Conservation (phyloP, 2,797 vertebrate species). For the Hirundo rustica region DNA sequence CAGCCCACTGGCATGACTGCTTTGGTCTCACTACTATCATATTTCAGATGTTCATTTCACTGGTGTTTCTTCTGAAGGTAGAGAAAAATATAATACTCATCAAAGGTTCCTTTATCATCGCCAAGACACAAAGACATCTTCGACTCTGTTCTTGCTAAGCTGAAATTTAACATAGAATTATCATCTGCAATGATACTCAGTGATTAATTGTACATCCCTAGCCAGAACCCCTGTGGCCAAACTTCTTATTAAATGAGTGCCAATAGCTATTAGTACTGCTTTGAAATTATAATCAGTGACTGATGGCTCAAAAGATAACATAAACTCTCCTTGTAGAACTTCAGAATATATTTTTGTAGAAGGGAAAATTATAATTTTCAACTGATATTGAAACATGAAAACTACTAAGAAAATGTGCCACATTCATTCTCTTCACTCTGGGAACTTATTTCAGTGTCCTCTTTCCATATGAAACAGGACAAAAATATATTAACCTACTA, state of each 20-base stretch:
- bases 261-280: conserved; percentile 30
- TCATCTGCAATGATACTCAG: not conserved
- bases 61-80: not conserved
- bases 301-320: conserved; percentile 18
- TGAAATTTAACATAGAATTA: conserved; percentile 20
- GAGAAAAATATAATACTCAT: not conserved
- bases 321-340: not conserved
- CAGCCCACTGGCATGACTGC: not conserved
- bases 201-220: conserved; percentile 17
- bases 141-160: not conserved
- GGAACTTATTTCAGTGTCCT: not conserved
- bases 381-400: not conserved
- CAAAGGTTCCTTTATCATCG: not conserved
- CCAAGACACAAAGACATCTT: not conserved
- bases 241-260: not conserved
- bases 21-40: not conserved
- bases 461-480: not conserved
- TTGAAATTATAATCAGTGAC: conserved; percentile 48
- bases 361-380: not conserved
- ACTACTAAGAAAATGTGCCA: not conserved
- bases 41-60: not conserved
- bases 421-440: not conserved
- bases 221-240: conserved; percentile 32
- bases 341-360: not conserved
- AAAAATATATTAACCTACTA: not conserved